Conservation (phyloP, 2,797 vertebrate genomes). For the Adrianichthys oophorus region DNA sequence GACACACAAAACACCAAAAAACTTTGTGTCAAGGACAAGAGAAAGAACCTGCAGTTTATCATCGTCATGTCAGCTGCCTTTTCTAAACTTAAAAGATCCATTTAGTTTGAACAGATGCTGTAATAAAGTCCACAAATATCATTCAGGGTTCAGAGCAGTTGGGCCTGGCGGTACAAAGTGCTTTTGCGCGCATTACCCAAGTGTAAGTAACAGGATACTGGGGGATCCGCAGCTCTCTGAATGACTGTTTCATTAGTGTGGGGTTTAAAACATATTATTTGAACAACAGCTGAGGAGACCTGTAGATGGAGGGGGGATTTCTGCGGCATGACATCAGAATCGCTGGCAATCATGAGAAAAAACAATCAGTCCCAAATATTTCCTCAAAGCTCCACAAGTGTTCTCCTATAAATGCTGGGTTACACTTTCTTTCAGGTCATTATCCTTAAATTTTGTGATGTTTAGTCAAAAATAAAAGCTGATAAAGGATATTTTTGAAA, state of each 20-base stretch:
- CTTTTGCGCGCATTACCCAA: slow-evolving; percentile 59
- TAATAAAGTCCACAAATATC: slow-evolving; percentile 22
- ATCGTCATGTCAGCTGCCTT: slow-evolving; percentile 62
- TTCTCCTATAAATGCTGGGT: background rate
- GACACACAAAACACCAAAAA: slow-evolving; percentile 27
- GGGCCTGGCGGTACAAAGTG: slow-evolving; percentile 41
- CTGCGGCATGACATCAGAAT: slow-evolving; percentile 70
- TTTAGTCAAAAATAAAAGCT: background rate
- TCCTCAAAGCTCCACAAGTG: slow-evolving; percentile 13
- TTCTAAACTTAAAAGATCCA: slow-evolving; percentile 52
- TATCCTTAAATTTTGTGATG: background rate
- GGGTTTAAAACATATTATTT: slow-evolving; percentile 67
- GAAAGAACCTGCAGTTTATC: slow-evolving; percentile 31
- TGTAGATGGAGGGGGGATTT: slow-evolving; percentile 53
- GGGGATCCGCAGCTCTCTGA: slow-evolving; percentile 67
- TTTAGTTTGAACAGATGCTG: slow-evolving; percentile 33
- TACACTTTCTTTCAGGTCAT: slow-evolving; percentile 1
- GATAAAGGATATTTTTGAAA: background rate
- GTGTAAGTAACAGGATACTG: slow-evolving; percentile 74
- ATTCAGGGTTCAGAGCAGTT: slow-evolving; percentile 33
- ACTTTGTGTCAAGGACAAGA: slow-evolving; percentile 24
- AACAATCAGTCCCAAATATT: slow-evolving; percentile 39
- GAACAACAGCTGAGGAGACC: slow-evolving; percentile 74
- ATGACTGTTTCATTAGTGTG: slow-evolving; percentile 75
- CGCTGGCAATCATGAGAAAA: slow-evolving; percentile 49